A percentile compares a stretch with the other conserved stretches of the same genome.
Conservation (phyloP, 2,113 vertebrate species). For the Antechinus flavipes region DNA sequence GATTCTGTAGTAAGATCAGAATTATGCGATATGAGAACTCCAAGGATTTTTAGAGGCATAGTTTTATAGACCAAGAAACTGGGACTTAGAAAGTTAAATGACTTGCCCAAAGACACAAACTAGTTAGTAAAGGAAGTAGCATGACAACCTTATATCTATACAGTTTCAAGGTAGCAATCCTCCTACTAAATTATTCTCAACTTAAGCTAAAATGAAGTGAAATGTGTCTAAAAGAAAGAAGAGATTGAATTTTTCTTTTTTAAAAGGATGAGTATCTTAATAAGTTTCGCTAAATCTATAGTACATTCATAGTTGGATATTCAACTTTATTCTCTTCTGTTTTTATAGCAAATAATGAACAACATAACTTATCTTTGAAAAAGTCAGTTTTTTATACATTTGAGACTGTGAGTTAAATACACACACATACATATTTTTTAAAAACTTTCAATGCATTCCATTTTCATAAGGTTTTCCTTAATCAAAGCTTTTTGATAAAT, state of each 20-base stretch:
- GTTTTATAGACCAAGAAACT: constrained; percentile 13
- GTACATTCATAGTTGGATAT: neutral
- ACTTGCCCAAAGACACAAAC: too few species aligned
- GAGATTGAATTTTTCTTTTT: neutral
- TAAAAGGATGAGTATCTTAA: neutral
- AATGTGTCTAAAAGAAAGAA: neutral
- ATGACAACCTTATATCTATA: neutral
- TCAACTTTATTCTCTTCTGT: neutral
- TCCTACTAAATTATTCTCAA: neutral
- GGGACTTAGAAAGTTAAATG: neutral
- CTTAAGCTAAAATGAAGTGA: neutral
- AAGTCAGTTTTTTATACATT: constrained; percentile 16
- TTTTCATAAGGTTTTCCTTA: neutral
- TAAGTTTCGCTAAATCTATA: constrained; percentile 31
- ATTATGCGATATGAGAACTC: neutral
- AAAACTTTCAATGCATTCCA: constrained; percentile 8
- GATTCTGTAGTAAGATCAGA: neutral
- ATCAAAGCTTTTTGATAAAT: constrained; percentile 32
- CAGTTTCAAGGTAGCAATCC: neutral
- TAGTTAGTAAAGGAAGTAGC: neutral
- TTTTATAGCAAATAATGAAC: neutral
- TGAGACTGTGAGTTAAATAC: neutral
- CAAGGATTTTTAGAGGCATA: neutral
- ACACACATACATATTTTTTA: neutral
- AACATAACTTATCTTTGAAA: constrained; percentile 10